Evolutionary conservation across 1,140 invertebrate genomes (phyloP), one percentile per base, ranked within the genome.

Genomic region (Camponotus pennsylvanicus): DNA sequence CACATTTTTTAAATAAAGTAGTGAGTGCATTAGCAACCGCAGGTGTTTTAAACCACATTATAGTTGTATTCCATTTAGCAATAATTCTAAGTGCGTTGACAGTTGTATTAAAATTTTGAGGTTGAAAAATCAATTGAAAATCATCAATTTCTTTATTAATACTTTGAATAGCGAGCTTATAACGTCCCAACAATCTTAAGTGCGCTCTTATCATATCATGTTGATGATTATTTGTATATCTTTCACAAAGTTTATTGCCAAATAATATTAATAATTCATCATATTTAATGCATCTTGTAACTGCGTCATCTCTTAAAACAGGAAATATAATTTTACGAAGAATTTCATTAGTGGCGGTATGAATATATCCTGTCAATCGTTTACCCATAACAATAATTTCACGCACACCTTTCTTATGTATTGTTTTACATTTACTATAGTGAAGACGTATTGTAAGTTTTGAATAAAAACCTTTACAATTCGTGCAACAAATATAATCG

Each of bases 1-100:
- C 61, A 63, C 78, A 27, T 71, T 86, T 86, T 71, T 69, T 86
- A 45, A 80, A 13, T 40, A 86, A 71, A 21, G 76, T 86, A 55
- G 75, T 63, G 7, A 86, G 15, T 42, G 37, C 70, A 18, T 79
- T 49, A 57, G 85, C 85, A 55, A 79, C 59, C 3, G 76, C 76
- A 59, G 76, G 85, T 45, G 85, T 70, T 80, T 34, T 32, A 63
- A 76, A 85, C 57, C 27, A 71, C 70, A 75, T 45, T 49, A 40
- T 77, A 32, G 40, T 40, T 79, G 52, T 61, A 64, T 64, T 8
- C 64, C 64, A 67, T 3, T 67, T 37, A 34, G 27, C 61, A 40
- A 67, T 37, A 42, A n/a, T 40, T 67, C 64, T 67, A 40, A 37
- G 34, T 5, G 18, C 34, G 13, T 21, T 9, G 2, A 40, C 18